These are phyloP conservation scores for Rambutsinella grinnellia DNA, from an alignment of 2,888 invertebrate genomes.

Conservation along the genomic window DNA sequence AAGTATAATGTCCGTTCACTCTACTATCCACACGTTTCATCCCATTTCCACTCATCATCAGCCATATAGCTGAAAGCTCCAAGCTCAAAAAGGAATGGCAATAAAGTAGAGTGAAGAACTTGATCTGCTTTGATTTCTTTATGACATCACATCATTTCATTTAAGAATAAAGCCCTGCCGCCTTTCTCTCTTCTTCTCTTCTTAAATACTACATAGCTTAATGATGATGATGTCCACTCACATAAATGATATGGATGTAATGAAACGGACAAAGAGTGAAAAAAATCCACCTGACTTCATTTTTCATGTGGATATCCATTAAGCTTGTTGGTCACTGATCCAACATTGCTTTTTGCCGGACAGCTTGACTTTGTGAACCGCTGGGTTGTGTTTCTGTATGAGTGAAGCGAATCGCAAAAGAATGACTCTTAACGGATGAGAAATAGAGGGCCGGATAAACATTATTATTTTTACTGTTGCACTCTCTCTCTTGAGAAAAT, in stretches of 20 bases:
- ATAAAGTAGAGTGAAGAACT: conserved; percentile 55
- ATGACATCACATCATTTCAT: too few relatives aligned
- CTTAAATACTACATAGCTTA: too few relatives aligned
- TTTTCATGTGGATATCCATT: conserved; percentile 33
- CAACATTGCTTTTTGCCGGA: too few relatives aligned
- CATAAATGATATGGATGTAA: conserved; percentile 21
- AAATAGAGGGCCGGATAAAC: conserved; percentile 1
- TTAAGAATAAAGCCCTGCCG: conserved; percentile 42
- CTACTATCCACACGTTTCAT: too few relatives aligned
- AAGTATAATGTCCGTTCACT: too few relatives aligned
- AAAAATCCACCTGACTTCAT: background rate
- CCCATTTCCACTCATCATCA: too few relatives aligned
- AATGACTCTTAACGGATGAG: too few relatives aligned
- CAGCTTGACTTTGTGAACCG: too few relatives aligned
- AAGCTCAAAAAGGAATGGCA: conserved; percentile 56
- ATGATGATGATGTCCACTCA: background rate
- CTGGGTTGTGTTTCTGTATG: too few relatives aligned
- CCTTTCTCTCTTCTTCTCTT: too few relatives aligned
- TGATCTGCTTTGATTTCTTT: conserved; percentile 57
- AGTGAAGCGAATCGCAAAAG: too few relatives aligned
- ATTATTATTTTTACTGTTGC: background rate
- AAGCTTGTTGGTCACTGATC: conserved; percentile 22
- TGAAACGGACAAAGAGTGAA: conserved; percentile 24
- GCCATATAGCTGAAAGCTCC: too few relatives aligned
- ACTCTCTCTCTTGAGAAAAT: background rate